These are phyloP conservation scores for Toxostoma redivivum DNA, from an alignment of 2,113 vertebrate species.

Conservation along the genomic window DNA sequence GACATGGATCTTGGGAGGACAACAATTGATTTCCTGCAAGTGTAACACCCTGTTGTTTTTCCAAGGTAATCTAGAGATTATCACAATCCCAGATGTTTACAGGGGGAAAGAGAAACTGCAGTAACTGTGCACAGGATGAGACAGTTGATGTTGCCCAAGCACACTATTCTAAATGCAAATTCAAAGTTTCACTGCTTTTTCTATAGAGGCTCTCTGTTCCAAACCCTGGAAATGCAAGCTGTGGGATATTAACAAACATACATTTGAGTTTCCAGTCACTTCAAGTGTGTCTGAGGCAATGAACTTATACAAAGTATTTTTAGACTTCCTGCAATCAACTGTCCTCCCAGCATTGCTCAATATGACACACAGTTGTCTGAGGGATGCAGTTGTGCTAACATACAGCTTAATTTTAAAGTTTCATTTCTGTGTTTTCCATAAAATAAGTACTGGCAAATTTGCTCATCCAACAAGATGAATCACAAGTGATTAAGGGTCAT, in stretches of 20 bases:
- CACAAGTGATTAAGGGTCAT: constrained; percentile 41
- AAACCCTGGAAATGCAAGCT: neutral
- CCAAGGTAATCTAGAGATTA: neutral
- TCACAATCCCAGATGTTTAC: constrained; percentile 34
- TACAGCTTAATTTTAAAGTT: neutral
- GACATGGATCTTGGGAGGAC: neutral
- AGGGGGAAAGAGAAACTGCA: neutral
- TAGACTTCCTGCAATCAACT: constrained; percentile 66
- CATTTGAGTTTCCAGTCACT: constrained; percentile 15
- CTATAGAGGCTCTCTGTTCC: neutral
- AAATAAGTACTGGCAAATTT: constrained; percentile 20
- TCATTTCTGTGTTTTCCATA: constrained; percentile 22
- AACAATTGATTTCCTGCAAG: constrained; percentile 31
- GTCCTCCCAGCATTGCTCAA: constrained; percentile 26
- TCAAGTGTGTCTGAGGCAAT: neutral
- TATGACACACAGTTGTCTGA: neutral
- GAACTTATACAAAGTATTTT: constrained; percentile 58
- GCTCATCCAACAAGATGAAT: constrained; percentile 14
- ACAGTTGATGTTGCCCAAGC: neutral
- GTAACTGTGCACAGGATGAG: neutral
- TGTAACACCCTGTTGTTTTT: neutral
- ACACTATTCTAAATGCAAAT: neutral
- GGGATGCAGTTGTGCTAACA: constrained; percentile 19
- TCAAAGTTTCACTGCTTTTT: neutral
- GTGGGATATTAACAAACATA: neutral